Base-by-base conservation (phyloP, 2,888 invertebrate genomes). In the Tuberolachnus salignus region DNA sequence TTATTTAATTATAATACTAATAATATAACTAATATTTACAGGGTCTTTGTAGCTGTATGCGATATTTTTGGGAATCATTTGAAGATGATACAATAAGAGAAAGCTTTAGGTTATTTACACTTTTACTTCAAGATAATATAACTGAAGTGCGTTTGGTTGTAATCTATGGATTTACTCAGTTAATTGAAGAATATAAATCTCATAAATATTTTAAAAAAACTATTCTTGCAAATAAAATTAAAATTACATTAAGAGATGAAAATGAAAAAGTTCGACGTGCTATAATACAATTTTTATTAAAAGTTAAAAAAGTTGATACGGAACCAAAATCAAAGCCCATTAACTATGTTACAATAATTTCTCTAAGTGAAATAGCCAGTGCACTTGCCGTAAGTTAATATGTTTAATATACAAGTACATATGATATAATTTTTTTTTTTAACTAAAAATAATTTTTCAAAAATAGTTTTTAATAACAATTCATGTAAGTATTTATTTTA, bases 231-330 rank as follows among this genome's bases (percentile, higher is more conserved):
- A 26, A 81, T 14, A 73, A 82, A 72, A 80, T 84, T n/a, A 78
- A 78, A 49, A 49, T 49, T 53, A 19, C 55, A 46, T 53, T 80
- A 1, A 82, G 83, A 73, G 84, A 84, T 67, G 82, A 82, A 42
- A 83, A 83, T 75, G 82, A 83, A 66, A 81, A 81, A 42, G 84
- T 84, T n/a, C 72, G 84, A 19, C 81, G 81, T 57, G 82, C 84
- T 11, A 83, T 83, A 81, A 80, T 83, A 10, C 70, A 81, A 42
- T 81, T 84, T 80, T 80, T 84, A 14, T n/a, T 83, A 16, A 75
- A 81, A 70, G 69, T 83, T 9, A 83, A 83, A 69, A 80, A 81
- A 21, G 44, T 66, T 49, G 80, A 80, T 46, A 64, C 53, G 26
- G 16, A n/a, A 0, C 0, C 4, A 53, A 57, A 13, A 21, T 14